phyloP scores from a whole-genome alignment of 2,888 invertebrate species.

The Elegia similella region DNA sequence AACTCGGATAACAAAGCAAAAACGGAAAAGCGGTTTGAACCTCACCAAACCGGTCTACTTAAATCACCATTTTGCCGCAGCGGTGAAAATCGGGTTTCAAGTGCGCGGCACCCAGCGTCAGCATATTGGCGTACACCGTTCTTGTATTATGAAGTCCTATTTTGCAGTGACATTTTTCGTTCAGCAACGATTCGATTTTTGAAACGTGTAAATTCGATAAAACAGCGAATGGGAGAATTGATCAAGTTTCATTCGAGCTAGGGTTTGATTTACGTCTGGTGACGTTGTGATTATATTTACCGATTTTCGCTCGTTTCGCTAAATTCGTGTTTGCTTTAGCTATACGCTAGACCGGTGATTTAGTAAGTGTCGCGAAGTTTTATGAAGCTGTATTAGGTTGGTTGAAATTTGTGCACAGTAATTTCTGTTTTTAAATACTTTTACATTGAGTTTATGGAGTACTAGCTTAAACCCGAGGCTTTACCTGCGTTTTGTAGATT shows the following conservation, averaged over 20 bases:
- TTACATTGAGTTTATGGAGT: no score
- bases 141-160: conserved; percentile 74
- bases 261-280: conserved; percentile 22
- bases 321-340: conserved; percentile 8
- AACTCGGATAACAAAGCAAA: conserved; percentile 17
- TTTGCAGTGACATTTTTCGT: conserved; percentile 76
- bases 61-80: conserved; percentile 55
- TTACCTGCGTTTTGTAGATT: no score
- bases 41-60: conserved; percentile 41
- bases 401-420: no score
- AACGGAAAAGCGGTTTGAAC: conserved; percentile 20
- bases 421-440: no score
- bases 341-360: conserved; percentile 1
- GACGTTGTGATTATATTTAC: conserved; percentile 12
- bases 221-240: conserved; percentile 49
- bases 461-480: no score
- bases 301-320: neutral
- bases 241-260: conserved; percentile 40
- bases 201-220: conserved; percentile 77
- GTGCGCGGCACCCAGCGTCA: conserved; percentile 57
- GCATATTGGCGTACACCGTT: conserved; percentile 67
- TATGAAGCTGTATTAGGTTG: no score
- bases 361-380: neutral
- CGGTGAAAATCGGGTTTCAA: conserved; percentile 68
- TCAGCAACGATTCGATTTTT: conserved; percentile 75